phyloP scores from a whole-genome alignment of 2,113 vertebrate species.

The Helogale parvula region DNA sequence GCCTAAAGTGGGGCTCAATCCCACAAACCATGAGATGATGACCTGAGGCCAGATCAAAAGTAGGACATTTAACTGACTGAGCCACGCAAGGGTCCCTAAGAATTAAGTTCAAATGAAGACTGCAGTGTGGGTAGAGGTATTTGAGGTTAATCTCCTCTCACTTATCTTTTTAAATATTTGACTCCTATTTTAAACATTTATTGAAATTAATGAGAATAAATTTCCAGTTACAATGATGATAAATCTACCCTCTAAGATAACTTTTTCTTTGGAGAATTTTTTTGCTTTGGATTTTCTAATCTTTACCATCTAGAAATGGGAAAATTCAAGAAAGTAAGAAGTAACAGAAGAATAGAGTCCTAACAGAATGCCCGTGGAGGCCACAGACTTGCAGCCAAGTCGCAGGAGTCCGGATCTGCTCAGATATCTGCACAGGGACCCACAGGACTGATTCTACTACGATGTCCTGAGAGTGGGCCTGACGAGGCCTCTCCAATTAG shows the following conservation, averaged over 20 bases:
- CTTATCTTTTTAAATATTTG: neutral
- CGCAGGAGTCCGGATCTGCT: neutral
- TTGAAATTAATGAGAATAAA: neutral
- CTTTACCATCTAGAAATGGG: neutral
- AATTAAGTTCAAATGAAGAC: neutral
- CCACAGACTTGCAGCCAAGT: rapidly evolving
- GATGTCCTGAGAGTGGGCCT: neutral
- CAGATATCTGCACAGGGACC: neutral
- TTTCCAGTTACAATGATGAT: neutral
- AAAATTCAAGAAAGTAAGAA: neutral
- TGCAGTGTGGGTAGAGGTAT: rapidly evolving
- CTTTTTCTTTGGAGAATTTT: neutral
- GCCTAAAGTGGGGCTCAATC: too few species aligned
- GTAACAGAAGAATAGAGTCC: neutral
- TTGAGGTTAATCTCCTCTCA: neutral
- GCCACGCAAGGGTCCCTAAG: neutral
- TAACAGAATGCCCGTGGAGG: neutral
- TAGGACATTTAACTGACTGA: too few species aligned
- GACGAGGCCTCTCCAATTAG: neutral
- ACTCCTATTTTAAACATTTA: neutral
- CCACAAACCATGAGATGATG: too few species aligned
- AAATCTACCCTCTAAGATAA: neutral
- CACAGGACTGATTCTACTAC: neutral
- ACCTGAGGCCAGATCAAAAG: too few species aligned
- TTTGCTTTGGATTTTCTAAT: neutral